phyloP scores from a whole-genome alignment of 2,797 vertebrate species.

The Sebastes hopkinsi region DNA sequence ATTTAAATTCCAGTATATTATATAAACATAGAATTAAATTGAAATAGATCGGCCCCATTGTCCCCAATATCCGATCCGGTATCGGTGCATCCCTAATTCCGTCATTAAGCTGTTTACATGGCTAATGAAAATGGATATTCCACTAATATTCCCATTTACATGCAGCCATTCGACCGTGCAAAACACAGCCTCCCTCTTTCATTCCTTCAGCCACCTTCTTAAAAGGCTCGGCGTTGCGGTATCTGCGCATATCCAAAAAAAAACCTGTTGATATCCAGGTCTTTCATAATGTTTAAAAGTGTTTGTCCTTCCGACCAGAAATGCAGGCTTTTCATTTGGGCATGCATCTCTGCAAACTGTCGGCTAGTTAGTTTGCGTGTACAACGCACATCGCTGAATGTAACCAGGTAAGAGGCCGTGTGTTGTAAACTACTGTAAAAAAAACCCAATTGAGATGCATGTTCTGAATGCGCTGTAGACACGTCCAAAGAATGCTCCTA shows the following conservation, averaged over 20 bases:
- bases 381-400: too few relatives aligned
- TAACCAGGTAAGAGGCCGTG: too few relatives aligned
- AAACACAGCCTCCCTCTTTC: not conserved
- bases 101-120: rapidly evolving
- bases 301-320: too few relatives aligned
- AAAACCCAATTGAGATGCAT: rapidly evolving
- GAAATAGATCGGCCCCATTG: rapidly evolving
- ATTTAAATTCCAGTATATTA: too few relatives aligned
- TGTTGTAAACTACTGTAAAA: too few relatives aligned
- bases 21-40: too few relatives aligned
- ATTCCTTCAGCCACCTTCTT: not conserved
- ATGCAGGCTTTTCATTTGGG: too few relatives aligned
- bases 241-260: not conserved
- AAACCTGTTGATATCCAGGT: too few relatives aligned
- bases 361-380: too few relatives aligned
- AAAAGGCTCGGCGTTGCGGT: not conserved
- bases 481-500: too few relatives aligned
- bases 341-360: too few relatives aligned
- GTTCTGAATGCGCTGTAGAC: not conserved
- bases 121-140: not conserved
- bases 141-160: not conserved
- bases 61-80: too few relatives aligned
- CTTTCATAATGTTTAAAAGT: not conserved
- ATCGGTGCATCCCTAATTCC: rapidly evolving
- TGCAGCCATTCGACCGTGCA: not conserved